Conservation (phyloP, 2,888 invertebrate species). For the Drosophila cognata region DNA sequence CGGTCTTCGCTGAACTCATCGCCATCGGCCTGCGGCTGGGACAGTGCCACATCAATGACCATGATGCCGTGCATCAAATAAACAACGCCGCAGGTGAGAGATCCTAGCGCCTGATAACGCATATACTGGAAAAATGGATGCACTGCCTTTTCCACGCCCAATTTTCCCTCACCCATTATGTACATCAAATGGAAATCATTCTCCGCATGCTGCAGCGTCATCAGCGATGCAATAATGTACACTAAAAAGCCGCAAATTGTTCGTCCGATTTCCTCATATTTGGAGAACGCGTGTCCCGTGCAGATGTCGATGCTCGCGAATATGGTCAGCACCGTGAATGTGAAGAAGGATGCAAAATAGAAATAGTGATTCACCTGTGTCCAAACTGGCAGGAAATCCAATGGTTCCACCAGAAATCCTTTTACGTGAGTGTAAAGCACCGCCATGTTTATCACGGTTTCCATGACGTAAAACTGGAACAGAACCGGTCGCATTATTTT, state of each 20-base stretch:
- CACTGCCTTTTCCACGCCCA: slow-evolving; percentile 24
- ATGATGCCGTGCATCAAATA: slow-evolving; percentile 58
- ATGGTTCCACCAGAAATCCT: slow-evolving; percentile 27
- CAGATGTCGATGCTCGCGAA: slow-evolving; percentile 59
- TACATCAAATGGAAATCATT: slow-evolving; percentile 38
- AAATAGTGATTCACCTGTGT: slow-evolving; percentile 2
- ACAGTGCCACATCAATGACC: slow-evolving; percentile 49
- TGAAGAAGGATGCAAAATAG: slow-evolving; percentile 23
- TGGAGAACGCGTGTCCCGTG: slow-evolving; percentile 16
- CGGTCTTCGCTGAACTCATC: background rate
- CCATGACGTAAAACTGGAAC: slow-evolving; percentile 45
- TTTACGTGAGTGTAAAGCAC: slow-evolving; percentile 32
- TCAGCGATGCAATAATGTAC: slow-evolving; percentile 37
- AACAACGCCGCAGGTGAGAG: slow-evolving; percentile 27
- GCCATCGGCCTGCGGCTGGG: slow-evolving; percentile 3
- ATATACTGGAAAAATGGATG: slow-evolving; percentile 44
- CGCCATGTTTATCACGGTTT: slow-evolving; percentile 18
- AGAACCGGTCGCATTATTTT: slow-evolving; percentile 44
- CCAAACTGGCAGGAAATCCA: rapidly evolving
- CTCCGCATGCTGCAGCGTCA: slow-evolving; percentile 48
- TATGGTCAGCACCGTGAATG: slow-evolving; percentile 32
- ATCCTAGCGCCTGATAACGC: slow-evolving; percentile 37
- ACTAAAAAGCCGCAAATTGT: slow-evolving; percentile 9
- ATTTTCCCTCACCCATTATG: background rate
- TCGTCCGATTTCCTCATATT: slow-evolving; percentile 38